Evolutionary conservation across 2,888 invertebrate species (phyloP), one percentile per base, ranked within the genome.

Genomic region (Mechanitis mazaeus): DNA sequence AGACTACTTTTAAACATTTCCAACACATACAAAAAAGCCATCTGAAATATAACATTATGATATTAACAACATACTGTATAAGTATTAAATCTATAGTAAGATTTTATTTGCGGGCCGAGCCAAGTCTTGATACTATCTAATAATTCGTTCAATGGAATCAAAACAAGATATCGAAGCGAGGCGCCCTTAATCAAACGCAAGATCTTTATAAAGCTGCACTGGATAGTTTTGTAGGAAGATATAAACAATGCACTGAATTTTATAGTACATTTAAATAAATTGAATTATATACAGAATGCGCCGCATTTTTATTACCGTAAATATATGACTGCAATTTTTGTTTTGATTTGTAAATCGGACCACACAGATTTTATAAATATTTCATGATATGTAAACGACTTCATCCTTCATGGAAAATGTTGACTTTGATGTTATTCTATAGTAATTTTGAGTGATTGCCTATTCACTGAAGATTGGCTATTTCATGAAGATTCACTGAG

Each of bases 311-410:
- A 42, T 42, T 42, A 42, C 3, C 6, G 9, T 42, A 42, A 9
- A 42, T 9, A 9, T 42, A 42, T 42, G 42, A 42, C 9, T 42
- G 42, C 9, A 9, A 42, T 35, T 35, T 35, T 35, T 42, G 42
- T 42, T 42, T 42, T 42, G 42, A 9, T 11, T 42, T 9, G 31
- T 31, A 50, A 31, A 7, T 28, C 31, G 31, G 50, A 9, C 31
- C 42, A 7, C 42, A 42, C 42, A 42, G 11, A 77, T 81, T 85
- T 80, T 83, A 87, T 87, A 84, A 87, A 87, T 87, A 87, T 87
- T 87, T 86, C 84, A 87, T 87, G 79, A 81, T 81, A 84, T 84
- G 85, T 82, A 83, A 83, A 87, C 81, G 75, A 80, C 84, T 86
- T 85, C 81, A 84, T 85, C 77, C 76, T 64, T 56, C 70, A 68